Conservation (phyloP, 2,888 invertebrate species). For the Empis livida region DNA sequence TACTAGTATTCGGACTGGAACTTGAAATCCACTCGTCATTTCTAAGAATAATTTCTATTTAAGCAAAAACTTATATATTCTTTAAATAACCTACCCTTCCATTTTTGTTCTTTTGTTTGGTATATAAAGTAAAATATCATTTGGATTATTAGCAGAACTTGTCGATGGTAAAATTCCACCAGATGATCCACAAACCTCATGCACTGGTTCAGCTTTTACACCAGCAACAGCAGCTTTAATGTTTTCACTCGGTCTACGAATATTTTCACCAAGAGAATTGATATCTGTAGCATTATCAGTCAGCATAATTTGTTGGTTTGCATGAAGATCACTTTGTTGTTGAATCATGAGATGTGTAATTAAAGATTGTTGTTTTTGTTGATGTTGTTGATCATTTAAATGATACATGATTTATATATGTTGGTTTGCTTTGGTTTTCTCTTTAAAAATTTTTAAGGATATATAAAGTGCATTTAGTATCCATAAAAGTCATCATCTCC, state of each 20-base stretch:
- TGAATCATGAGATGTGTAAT: constrained; percentile 14
- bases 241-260: neutral
- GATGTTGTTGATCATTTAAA: constrained; percentile 27
- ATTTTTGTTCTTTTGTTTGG: constrained; percentile 41
- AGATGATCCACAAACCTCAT: neutral
- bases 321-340: constrained; percentile 11
- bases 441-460: too few species aligned
- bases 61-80: too few species aligned
- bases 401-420: constrained; percentile 28
- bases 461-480: too few species aligned
- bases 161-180: neutral
- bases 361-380: constrained; percentile 19
- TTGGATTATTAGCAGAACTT: constrained; percentile 19
- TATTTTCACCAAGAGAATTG: constrained; percentile 6
- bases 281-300: constrained; percentile 8
- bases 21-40: constrained; percentile 51
- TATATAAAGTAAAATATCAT: constrained; percentile 31
- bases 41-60: constrained; percentile 13
- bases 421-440: constrained; percentile 3
- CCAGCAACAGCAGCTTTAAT: constrained; percentile 9
- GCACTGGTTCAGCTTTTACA: constrained; percentile 7
- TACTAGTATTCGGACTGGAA: constrained; percentile 44
- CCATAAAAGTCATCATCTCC: constrained; percentile 2
- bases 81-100: constrained; percentile 26
- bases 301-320: constrained; percentile 13